phyloP scores from a whole-genome alignment of 2,888 invertebrate species.

The Scaeva pyrastri region DNA sequence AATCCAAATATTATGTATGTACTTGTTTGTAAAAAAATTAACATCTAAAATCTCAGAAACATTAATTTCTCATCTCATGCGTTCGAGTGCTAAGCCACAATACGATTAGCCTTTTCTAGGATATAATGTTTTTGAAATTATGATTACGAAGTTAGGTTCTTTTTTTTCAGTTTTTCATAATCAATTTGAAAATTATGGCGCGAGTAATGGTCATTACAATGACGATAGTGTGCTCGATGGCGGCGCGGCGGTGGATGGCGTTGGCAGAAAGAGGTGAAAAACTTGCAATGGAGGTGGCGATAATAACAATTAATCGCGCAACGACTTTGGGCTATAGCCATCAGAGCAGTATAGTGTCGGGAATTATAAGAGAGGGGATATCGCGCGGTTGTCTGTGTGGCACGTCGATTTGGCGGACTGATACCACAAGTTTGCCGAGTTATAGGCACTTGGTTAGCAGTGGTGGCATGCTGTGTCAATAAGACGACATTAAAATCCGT shows the following conservation, averaged over 20 bases:
- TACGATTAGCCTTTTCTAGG: background rate
- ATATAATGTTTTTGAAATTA: slow-evolving; percentile 22
- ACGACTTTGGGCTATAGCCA: background rate
- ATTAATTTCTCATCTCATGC: background rate
- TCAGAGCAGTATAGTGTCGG: too few species aligned
- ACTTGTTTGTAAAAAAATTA: background rate
- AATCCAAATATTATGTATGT: background rate
- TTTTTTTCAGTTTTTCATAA: slow-evolving; percentile 8
- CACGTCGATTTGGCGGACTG: slow-evolving; percentile 14
- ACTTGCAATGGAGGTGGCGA: slow-evolving; percentile 53
- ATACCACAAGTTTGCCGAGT: slow-evolving; percentile 40
- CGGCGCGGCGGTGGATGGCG: too few species aligned
- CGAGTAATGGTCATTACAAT: slow-evolving; percentile 62
- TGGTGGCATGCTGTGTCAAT: slow-evolving; percentile 71
- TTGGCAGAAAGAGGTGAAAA: slow-evolving; percentile 68
- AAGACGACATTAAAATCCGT: slow-evolving; percentile 70
- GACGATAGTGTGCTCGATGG: slow-evolving; percentile 58
- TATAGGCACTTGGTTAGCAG: slow-evolving; percentile 27
- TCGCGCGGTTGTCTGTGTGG: background rate
- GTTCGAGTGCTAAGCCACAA: background rate
- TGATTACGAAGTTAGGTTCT: background rate
- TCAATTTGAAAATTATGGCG: slow-evolving; percentile 52
- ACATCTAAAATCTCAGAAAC: too few species aligned
- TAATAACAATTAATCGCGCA: slow-evolving; percentile 51
- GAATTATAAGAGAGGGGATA: slow-evolving; percentile 6